A percentile compares a stretch with the other conserved stretches of the same genome.
Evolutionary conservation across 1,140 invertebrate genomes (phyloP).

Genomic region (Anastrepha ludens): DNA sequence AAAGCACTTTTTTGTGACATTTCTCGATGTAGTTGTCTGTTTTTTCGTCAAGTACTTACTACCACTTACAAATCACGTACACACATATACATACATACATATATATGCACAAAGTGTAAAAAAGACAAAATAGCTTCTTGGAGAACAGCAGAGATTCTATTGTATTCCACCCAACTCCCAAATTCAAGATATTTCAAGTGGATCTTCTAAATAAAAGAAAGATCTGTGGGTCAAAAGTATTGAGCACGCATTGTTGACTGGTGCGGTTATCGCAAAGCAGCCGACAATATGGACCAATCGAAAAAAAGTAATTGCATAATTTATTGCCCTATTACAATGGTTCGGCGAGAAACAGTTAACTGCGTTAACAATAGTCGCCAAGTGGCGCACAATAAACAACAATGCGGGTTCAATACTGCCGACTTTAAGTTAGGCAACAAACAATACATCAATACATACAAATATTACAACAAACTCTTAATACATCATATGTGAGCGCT

Average conservation of each 20-base stretch:
- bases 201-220: neutral
- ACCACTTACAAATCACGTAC: no score
- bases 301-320: constrained; percentile 24
- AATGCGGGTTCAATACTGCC: neutral
- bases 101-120: neutral
- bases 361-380: neutral
- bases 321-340: neutral
- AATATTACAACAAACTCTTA: neutral
- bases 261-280: no score
- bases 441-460: neutral
- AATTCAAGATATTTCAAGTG: neutral
- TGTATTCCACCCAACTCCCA: neutral
- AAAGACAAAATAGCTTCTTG: neutral
- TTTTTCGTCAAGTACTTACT: no score
- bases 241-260: neutral
- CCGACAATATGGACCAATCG: neutral
- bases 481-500: neutral
- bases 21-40: no score
- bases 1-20: no score
- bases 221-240: neutral
- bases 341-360: neutral
- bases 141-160: neutral
- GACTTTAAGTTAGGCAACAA: neutral
- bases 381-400: neutral
- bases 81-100: no score